Evolutionary conservation across 92 coral and sea anemone species (phyloP).

Genomic region (Porites rus): DNA sequence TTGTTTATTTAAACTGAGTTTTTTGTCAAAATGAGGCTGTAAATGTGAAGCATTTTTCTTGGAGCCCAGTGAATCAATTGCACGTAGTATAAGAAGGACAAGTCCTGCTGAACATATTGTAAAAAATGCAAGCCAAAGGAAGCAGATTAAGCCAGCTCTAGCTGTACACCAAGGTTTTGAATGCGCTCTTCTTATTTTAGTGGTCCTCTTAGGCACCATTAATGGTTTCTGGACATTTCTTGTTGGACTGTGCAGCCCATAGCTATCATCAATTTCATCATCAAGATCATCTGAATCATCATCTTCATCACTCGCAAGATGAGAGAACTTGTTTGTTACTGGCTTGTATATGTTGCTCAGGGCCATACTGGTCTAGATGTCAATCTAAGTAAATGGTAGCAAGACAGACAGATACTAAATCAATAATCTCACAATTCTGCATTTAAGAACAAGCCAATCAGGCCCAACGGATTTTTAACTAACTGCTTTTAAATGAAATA

Average conservation of each 20-base stretch:
- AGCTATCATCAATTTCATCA: slow-evolving; percentile 78
- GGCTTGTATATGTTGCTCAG: slow-evolving; percentile 94
- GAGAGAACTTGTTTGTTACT: slow-evolving; percentile 87
- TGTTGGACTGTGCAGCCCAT: slow-evolving; percentile 61
- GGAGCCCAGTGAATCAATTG: slow-evolving; percentile 60
- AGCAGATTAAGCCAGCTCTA: slow-evolving; percentile 80
- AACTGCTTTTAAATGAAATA: too few relatives aligned
- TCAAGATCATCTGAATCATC: slow-evolving; percentile 82
- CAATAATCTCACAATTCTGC: too few relatives aligned
- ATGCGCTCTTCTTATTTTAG: slow-evolving; percentile 79
- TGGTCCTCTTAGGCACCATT: slow-evolving; percentile 64
- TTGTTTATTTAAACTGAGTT: slow-evolving; percentile 41
- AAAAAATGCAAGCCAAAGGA: slow-evolving; percentile 86
- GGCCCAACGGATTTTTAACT: too few relatives aligned
- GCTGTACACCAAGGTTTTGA: slow-evolving; percentile 91
- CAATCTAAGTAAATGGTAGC: slow-evolving; percentile 4
- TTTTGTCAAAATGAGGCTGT: slow-evolving; percentile 53
- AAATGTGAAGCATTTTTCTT: slow-evolving; percentile 19
- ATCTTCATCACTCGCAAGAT: slow-evolving; percentile 92
- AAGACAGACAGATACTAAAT: not conserved
- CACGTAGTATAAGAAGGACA: slow-evolving; percentile 74
- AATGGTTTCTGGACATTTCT: slow-evolving; percentile 70
- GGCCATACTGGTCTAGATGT: slow-evolving; percentile 60
- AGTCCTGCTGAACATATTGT: slow-evolving; percentile 83
- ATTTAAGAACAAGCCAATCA: too few relatives aligned